phyloP scores from a whole-genome alignment of 2,797 vertebrate genomes.

The Manis pentadactyla region DNA sequence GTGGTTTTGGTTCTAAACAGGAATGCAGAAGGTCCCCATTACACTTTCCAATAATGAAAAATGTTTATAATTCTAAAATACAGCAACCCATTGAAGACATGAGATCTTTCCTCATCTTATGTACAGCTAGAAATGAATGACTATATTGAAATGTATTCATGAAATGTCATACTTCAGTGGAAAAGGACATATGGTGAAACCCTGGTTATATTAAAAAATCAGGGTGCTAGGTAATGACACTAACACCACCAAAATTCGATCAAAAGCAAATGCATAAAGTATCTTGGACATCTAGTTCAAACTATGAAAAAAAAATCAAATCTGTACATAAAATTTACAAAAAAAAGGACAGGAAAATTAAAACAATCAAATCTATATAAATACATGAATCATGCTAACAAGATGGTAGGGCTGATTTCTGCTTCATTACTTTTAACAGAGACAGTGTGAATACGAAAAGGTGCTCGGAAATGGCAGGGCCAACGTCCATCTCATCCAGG shows the following conservation, averaged over 20 bases:
- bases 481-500: slow-evolving; percentile 73
- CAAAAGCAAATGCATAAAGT: slow-evolving; percentile 94
- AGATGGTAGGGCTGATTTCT: slow-evolving; percentile 74
- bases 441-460: slow-evolving; percentile 87
- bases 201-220: slow-evolving; percentile 82
- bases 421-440: slow-evolving; percentile 84
- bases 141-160: slow-evolving; percentile 78
- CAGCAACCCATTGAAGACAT: slow-evolving; percentile 93
- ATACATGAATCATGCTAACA: slow-evolving; percentile 92
- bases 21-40: slow-evolving; percentile 94
- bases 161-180: slow-evolving; percentile 87
- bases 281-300: slow-evolving; percentile 96
- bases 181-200: slow-evolving; percentile 83
- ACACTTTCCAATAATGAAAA: slow-evolving; percentile 88
- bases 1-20: slow-evolving; percentile 91
- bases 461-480: slow-evolving; percentile 85
- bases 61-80: slow-evolving; percentile 89
- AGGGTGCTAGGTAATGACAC: slow-evolving; percentile 89
- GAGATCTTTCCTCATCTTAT: slow-evolving; percentile 87
- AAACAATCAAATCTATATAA: slow-evolving; percentile 93
- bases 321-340: slow-evolving; percentile 99
- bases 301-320: slow-evolving; percentile 97
- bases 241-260: slow-evolving; percentile 88
- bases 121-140: slow-evolving; percentile 88
- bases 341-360: slow-evolving; percentile 88